Base-by-base conservation (phyloP, 2,797 vertebrate species). In the Crocidura indochinensis region DNA sequence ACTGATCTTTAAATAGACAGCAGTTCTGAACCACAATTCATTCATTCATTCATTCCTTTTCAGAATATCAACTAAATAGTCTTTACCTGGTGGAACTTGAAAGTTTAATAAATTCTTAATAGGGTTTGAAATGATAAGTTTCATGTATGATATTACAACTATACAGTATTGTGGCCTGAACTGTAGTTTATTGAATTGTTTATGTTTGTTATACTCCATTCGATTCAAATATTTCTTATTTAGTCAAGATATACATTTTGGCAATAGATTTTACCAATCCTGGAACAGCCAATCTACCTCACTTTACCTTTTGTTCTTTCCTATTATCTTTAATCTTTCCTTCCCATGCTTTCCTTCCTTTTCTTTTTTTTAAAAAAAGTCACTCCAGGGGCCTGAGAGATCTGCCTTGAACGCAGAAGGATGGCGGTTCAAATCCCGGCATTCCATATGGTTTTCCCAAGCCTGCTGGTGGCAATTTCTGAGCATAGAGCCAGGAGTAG, bases 21-120 rank as follows among this genome's bases (percentile, higher is more conserved):
- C 65, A 82, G 51, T 76, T 90, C 46, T n/a, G 24, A 65, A 46
- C 8, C 71, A 14, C 22, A 67, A 26, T 73, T 72, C 88, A 65
- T 65, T 73, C 84, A 27, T 88, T 49, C 31, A 46, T 90, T 38
- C 38, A 38, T 38, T 38, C 38, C 38, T 38, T 38, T 38, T 5
- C 38, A 38, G 38, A 38, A 38, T 38, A 38, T 38, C 2, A 38
- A 38, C 38, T 38, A 38, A 38, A 38, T 38, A 38, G 2, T 38
- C 38, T 38, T 38, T 10, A 14, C 44, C 85, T 85, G 24, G n/a
- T 38, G 79, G 17, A 84, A 22, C 71, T 19, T 46, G 19, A 31
- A 88, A 80, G 68, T 62, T 79, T 38, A 71, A 51, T 81, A 71
- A 91, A 2, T 60, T 85, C 67, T 31, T 64, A 69, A 22, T 73